phyloP scores from a whole-genome alignment of 2,113 vertebrate genomes.

The Tachysurus vachellii region DNA sequence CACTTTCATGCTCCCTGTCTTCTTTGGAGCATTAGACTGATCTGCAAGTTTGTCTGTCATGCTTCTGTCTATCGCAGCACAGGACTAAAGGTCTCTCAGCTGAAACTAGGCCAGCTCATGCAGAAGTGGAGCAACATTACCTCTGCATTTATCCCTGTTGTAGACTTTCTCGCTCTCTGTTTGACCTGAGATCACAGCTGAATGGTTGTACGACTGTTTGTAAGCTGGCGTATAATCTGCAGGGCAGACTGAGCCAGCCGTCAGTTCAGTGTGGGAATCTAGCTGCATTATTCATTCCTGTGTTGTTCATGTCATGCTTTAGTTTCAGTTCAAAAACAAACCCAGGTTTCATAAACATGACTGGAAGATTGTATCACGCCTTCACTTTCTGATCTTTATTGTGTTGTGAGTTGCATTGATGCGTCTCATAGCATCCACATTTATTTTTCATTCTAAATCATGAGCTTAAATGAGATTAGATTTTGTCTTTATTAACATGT shows the following conservation, averaged over 20 bases:
- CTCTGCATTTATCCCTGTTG: not conserved
- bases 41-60: not conserved
- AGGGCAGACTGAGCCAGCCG: not conserved
- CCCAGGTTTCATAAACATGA: slow-evolving; percentile 3
- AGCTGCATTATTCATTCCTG: not conserved
- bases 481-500: not conserved
- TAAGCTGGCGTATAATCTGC: not conserved
- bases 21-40: not conserved
- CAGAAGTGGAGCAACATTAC: not conserved
- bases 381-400: not conserved
- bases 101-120: not conserved
- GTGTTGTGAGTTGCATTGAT: not conserved
- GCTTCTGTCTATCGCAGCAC: not conserved
- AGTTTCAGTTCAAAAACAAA: slow-evolving; percentile 28
- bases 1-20: not conserved
- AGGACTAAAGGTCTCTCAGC: not conserved
- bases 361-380: not conserved
- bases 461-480: not conserved
- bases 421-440: not conserved
- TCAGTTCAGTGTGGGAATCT: not conserved
- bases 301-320: not conserved
- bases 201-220: not conserved
- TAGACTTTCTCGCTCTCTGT: not conserved
- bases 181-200: not conserved
- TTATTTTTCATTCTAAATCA: not conserved